These are phyloP conservation scores for Cotesia glomerata DNA, from an alignment of 1,140 invertebrate genomes.

Conservation along the genomic window DNA sequence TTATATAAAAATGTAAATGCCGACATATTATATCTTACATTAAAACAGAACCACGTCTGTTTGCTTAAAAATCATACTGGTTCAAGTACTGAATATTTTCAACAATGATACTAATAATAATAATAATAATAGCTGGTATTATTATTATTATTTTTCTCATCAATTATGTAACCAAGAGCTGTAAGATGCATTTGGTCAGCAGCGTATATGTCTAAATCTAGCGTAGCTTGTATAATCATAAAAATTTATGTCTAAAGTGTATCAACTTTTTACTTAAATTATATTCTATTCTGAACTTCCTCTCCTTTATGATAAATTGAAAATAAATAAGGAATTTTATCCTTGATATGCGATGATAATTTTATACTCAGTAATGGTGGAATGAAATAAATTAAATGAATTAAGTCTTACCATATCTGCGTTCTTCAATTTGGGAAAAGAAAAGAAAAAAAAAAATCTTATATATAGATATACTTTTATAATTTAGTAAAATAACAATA, in stretches of 20 bases:
- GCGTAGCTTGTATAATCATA: constrained; percentile 57
- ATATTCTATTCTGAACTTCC: not conserved
- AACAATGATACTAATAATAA: too few relatives aligned
- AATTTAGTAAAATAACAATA: too few relatives aligned
- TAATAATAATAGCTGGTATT: constrained; percentile 9
- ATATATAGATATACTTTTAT: too few relatives aligned
- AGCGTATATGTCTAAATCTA: constrained; percentile 65
- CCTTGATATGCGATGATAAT: not conserved
- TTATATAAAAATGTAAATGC: too few relatives aligned
- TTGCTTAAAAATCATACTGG: too few relatives aligned
- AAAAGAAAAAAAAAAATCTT: too few relatives aligned
- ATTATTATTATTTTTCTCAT: constrained; percentile 5
- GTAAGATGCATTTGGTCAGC: constrained; percentile 51
- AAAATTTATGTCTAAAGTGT: constrained; percentile 45
- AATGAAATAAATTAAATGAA: not conserved
- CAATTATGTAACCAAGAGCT: constrained; percentile 55
- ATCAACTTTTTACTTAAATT: constrained; percentile 35
- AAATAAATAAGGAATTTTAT: not conserved
- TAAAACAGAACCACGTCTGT: too few relatives aligned
- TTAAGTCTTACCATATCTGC: not conserved
- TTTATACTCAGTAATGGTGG: not conserved
- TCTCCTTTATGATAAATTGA: not conserved
- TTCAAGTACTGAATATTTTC: too few relatives aligned
- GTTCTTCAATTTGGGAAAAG: too few relatives aligned
- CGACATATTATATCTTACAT: too few relatives aligned